Evolutionary conservation across 2,888 invertebrate genomes (phyloP), one percentile per base, ranked within the genome.

Genomic region (Himalopsyche japonica): DNA sequence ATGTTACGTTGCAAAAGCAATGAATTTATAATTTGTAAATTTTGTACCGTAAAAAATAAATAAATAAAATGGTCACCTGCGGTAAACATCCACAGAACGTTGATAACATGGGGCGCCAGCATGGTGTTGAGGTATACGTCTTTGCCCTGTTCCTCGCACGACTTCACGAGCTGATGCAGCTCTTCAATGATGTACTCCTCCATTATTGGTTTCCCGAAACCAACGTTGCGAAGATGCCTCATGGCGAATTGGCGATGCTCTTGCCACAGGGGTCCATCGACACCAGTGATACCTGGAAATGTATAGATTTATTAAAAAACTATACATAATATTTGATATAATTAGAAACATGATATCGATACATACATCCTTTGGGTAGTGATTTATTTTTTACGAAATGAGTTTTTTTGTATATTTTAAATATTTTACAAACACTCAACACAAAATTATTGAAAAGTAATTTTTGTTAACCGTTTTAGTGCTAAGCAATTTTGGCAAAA

Each of bases 81-180:
- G 4, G 92, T 91, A 37, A 95, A 89, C 18, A 91, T 91, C 95
- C 95, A 95, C 10, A 95, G 89, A 0, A 95, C 93, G 88, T 95
- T 95, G 76, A 95, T 91, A 0, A 95, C 93, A 48, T 93, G 92
- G 3, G 93, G 92, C 1, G 94, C 90, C 81, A 95, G 88, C 85
- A 92, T 76, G 18, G 64, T 47, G 47, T 83, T 86, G 8, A 87
- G 79, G 30, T 82, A 64, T 0, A 87, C 85, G 7, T 79, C 79
- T 43, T 79, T 83, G 6, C 83, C 83, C 0, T 88, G 87, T 0
- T 87, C 85, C 0, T 77, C 84, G 10, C 91, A 89, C n/a, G 89
- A 88, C 18, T 88, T 86, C 27, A 90, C 77, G 30, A 93, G 88
- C 27, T 90, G 90, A 15, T 89, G 85, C 0, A 95, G 88, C 89